Conservation (phyloP, 1,140 invertebrate species). For the Hycleus phaleratus region DNA sequence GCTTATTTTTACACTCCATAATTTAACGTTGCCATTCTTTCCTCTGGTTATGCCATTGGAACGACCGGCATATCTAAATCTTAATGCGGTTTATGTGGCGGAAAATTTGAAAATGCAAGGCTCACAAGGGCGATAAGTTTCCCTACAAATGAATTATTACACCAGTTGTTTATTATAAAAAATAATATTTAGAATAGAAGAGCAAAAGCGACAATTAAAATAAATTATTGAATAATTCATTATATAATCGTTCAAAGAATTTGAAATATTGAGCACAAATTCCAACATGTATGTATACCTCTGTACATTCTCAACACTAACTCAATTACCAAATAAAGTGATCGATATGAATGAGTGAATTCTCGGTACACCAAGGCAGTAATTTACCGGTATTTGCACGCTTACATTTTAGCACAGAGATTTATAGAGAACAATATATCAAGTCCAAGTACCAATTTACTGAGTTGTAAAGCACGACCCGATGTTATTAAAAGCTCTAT, state of each 20-base stretch:
- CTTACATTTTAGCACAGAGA: slow-evolving; percentile 28
- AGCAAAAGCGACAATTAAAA: too few species aligned
- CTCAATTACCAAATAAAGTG: slow-evolving; percentile 27
- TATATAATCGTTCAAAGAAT: too few species aligned
- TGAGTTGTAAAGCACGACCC: slow-evolving; percentile 31
- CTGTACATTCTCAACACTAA: not conserved
- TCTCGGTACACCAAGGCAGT: slow-evolving; percentile 24
- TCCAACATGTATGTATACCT: too few species aligned
- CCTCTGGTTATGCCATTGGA: slow-evolving; percentile 9
- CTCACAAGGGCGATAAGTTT: slow-evolving; percentile 22
- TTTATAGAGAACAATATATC: slow-evolving; percentile 29
- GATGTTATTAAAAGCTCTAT: slow-evolving; percentile 30
- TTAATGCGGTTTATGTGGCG: slow-evolving; percentile 33
- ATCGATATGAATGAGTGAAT: slow-evolving; percentile 26
- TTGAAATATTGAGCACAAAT: too few species aligned
- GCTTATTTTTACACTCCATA: slow-evolving; percentile 37
- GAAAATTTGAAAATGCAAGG: slow-evolving; percentile 35
- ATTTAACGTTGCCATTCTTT: slow-evolving; percentile 28
- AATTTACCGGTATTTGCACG: slow-evolving; percentile 30
- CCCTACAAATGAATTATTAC: slow-evolving; percentile 25
- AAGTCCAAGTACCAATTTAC: slow-evolving; percentile 30
- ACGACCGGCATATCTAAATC: slow-evolving; percentile 27
- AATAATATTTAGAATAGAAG: too few species aligned
- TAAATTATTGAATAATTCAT: too few species aligned
- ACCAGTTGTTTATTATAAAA: not conserved